Conservation (phyloP, 2,888 invertebrate genomes). For the Ellobium chinense region DNA sequence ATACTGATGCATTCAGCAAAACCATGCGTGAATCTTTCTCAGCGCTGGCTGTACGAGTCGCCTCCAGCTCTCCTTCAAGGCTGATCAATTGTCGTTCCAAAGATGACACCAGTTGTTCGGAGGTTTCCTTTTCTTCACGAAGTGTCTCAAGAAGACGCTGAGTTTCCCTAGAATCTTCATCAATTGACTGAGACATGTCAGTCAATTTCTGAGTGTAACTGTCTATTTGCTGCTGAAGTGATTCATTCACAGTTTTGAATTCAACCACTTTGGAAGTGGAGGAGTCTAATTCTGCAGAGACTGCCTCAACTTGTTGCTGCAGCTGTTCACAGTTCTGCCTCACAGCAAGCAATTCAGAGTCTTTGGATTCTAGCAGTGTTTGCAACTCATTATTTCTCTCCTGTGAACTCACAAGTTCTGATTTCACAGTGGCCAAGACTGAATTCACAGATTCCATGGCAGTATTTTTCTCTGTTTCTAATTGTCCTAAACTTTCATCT, state of each 20-base stretch:
- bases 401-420: slow-evolving; percentile 1
- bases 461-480: slow-evolving; percentile 8
- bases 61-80: slow-evolving; percentile 34
- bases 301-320: slow-evolving; percentile 12
- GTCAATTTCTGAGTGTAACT: slow-evolving; percentile 12
- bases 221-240: slow-evolving; percentile 11
- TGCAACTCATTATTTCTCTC: slow-evolving; percentile 32
- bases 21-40: slow-evolving; percentile 27
- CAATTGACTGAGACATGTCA: slow-evolving; percentile 20
- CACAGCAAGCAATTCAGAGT: slow-evolving; percentile 28
- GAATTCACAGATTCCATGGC: background rate
- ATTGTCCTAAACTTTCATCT: slow-evolving; percentile 1
- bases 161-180: slow-evolving; percentile 29
- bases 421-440: slow-evolving; percentile 5
- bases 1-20: slow-evolving; percentile 36
- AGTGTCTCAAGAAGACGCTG: slow-evolving; percentile 30
- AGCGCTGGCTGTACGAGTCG: background rate
- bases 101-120: slow-evolving; percentile 41
- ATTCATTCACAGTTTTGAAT: slow-evolving; percentile 21
- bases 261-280: slow-evolving; percentile 4
- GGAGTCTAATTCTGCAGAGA: slow-evolving; percentile 21
- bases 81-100: slow-evolving; percentile 43
- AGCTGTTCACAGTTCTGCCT: slow-evolving; percentile 36
- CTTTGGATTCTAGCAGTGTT: slow-evolving; percentile 29
- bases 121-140: slow-evolving; percentile 34